phyloP scores from a whole-genome alignment of 2,113 vertebrate species.

The Catharus fuscescens region DNA sequence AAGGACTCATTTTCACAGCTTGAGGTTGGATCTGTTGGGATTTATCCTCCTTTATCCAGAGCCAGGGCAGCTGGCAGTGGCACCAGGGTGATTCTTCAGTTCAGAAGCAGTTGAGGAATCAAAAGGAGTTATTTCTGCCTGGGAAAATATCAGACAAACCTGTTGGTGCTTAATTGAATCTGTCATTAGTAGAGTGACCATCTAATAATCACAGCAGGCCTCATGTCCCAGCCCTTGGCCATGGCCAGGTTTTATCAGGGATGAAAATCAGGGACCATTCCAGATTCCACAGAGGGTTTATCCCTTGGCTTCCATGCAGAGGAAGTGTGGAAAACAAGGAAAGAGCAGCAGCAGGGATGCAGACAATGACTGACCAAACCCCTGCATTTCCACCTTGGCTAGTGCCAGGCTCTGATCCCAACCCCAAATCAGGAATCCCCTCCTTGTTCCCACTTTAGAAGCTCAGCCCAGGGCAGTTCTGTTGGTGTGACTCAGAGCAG shows the following conservation, averaged over 20 bases:
- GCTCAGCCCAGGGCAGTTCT: background rate
- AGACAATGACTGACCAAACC: background rate
- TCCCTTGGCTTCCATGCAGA: background rate
- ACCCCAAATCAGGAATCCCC: background rate
- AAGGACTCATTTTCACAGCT: background rate
- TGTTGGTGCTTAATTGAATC: background rate
- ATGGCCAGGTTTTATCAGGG: background rate
- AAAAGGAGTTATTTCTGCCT: background rate
- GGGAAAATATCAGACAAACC: background rate
- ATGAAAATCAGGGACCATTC: background rate
- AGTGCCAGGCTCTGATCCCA: background rate
- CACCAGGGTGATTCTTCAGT: background rate
- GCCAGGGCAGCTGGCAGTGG: background rate
- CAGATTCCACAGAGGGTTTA: background rate
- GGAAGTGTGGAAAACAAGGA: background rate
- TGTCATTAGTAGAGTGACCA: background rate
- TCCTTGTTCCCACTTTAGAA: background rate
- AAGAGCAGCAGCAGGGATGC: background rate
- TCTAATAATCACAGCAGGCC: background rate
- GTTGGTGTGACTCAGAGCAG: background rate
- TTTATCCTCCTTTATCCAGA: background rate
- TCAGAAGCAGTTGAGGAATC: background rate
- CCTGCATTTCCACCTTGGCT: background rate
- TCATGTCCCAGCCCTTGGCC: background rate
- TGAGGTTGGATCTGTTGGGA: background rate